Percentiles rank a stretch among this genome's conserved stretches.
These are phyloP conservation scores for Ormyrus nitidulus DNA, from an alignment of 2,888 invertebrate species.

Conservation along the genomic window DNA sequence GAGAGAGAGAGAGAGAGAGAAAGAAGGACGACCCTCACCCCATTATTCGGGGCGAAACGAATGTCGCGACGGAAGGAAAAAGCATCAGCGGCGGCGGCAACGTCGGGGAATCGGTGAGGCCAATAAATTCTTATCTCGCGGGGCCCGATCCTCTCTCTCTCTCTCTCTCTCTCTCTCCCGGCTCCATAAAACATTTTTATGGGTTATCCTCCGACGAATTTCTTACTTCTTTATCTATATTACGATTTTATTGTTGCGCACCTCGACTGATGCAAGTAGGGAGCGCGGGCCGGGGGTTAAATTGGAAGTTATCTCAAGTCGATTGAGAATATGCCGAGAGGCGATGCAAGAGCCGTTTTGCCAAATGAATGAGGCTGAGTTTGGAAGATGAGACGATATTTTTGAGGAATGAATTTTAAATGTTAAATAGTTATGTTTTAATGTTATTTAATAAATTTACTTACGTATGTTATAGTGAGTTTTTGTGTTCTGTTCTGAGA, in stretches of 20 bases:
- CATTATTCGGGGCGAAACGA: background rate
- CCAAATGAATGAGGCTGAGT: no score
- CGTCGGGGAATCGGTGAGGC: background rate
- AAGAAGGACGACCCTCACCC: background rate
- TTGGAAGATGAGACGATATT: no score
- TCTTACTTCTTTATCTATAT: slow-evolving; percentile 15
- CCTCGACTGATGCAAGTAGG: background rate
- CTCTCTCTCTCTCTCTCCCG: background rate
- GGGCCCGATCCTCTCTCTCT: background rate
- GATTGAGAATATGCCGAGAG: no score
- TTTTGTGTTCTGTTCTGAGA: no score
- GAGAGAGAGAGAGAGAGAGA: background rate
- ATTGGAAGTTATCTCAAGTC: no score
- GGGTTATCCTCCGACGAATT: background rate
- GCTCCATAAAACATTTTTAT: slow-evolving; percentile 24
- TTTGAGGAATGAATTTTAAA: no score
- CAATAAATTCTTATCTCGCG: slow-evolving; percentile 33
- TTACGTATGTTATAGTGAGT: no score
- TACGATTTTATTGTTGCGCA: slow-evolving; percentile 16
- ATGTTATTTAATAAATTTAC: no score
- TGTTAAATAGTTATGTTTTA: no score
- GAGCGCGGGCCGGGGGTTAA: no score
- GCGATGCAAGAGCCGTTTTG: no score
- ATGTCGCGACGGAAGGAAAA: background rate
- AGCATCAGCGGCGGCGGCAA: background rate